Base-by-base conservation (phyloP, 2,888 invertebrate species). In the Synanthedon tipuliformis region DNA sequence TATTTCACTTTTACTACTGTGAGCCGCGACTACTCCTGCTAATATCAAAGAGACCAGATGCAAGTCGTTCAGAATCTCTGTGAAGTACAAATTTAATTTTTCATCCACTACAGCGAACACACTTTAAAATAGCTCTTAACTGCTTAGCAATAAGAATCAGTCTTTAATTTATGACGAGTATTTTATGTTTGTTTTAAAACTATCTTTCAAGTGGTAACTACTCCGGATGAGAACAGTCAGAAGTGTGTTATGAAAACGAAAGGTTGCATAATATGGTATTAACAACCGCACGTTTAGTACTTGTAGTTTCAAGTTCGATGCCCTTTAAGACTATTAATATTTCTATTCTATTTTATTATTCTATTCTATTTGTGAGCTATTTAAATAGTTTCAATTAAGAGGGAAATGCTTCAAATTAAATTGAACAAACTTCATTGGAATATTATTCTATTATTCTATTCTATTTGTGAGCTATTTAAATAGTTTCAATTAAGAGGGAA, bases 241-340 rank as follows among this genome's bases (percentile, higher is more conserved):
- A 65, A 65, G 65, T 64, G 56, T 63, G 65, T 61, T 66, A 64
- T 62, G 62, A 68, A 69, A 70, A 68, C 66, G 65, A 70, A 70
- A 70, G 66, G 66, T 71, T 66, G 58, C 59, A 63, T 61, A 62
- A 62, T 56, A 53, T 52, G 56, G 57, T 57, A 57, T 56, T 57
- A 56, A 55, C 13, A 45, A n/a, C 45, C 45, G 45, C 45, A 45
- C 11, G 45, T 45, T 45, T 45, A 45, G 7, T 13, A 15, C 15
- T 45, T n/a, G 15, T 45, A 13, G 45, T 13, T n/a, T 45, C 13
- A 15, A 8, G 12, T 45, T 45, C 45, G 45, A 45, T 13, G 45
- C 45, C 15, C 13, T 45, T 45, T 45, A 45, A 45, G 3, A 8
- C 10, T 34, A 34, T 34, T 34, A 34, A 8, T 8, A 34, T 34